Percentiles rank a stretch among this genome's conserved stretches.
Evolutionary conservation across 2,888 invertebrate genomes (phyloP).

Genomic region (Pseudococcus longispinus): DNA sequence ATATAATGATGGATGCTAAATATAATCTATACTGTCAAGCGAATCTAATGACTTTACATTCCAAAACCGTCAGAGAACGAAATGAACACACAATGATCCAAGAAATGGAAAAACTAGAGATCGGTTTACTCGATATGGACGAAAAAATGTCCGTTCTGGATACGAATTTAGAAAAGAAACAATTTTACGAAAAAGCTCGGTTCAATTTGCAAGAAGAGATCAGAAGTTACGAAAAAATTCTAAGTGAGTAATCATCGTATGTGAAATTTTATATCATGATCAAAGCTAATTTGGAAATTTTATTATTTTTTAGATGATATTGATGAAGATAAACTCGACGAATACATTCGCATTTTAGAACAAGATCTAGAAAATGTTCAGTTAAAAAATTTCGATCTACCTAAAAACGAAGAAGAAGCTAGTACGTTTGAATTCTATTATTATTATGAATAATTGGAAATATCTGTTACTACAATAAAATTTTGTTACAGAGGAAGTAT

Average conservation of each 20-base stretch:
- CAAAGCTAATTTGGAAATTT: background rate
- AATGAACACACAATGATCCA: slow-evolving; percentile 8
- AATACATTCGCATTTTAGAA: slow-evolving; percentile 4
- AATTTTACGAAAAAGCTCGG: background rate
- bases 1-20: background rate
- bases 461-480: background rate
- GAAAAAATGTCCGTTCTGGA: background rate
- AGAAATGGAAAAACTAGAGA: background rate
- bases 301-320: background rate
- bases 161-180: background rate
- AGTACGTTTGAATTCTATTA: background rate
- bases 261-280: background rate
- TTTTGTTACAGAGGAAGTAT: background rate
- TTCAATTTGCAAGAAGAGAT: background rate
- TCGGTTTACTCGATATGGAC: background rate
- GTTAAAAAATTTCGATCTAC: slow-evolving; percentile 2
- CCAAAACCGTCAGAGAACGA: background rate
- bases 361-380: background rate
- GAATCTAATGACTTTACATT: background rate
- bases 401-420: background rate
- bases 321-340: slow-evolving; percentile 11
- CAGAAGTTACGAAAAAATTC: background rate
- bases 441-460: background rate
- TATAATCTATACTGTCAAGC: slow-evolving; percentile 23
- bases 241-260: background rate